Conservation (phyloP, 2,797 vertebrate genomes). For the Ciconia nigra region DNA sequence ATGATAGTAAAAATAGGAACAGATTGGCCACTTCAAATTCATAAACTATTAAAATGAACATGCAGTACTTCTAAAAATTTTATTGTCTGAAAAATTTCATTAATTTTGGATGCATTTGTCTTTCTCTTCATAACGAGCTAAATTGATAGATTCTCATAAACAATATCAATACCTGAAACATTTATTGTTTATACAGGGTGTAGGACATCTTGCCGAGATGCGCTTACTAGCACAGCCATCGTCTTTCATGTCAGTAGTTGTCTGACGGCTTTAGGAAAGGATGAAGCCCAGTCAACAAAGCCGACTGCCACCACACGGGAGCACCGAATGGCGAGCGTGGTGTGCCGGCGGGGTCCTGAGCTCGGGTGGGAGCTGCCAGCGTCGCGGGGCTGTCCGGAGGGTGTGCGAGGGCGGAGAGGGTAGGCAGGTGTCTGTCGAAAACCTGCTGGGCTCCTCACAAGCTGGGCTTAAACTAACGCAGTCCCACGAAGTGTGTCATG, state of each 20-base stretch:
- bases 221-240: too few species aligned
- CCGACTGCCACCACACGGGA: not conserved
- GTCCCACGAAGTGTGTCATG: rapidly evolving
- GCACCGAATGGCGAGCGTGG: rapidly evolving
- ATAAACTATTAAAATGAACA: not conserved
- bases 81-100: not conserved
- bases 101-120: not conserved
- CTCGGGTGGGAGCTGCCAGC: not conserved
- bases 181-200: not conserved
- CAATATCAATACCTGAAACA: not conserved
- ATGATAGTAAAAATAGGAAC: not conserved
- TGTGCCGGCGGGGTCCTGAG: rapidly evolving
- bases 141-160: not conserved
- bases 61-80: not conserved
- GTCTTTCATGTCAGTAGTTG: not conserved
- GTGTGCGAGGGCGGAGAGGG: not conserved
- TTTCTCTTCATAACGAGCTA: not conserved
- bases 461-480: not conserved
- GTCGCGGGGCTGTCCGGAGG: not conserved
- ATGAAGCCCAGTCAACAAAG: not conserved
- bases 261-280: not conserved
- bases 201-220: not conserved
- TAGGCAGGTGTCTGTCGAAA: not conserved
- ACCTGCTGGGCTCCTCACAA: not conserved
- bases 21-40: not conserved